These are phyloP conservation scores for Eristalinus sepulchralis DNA, from an alignment of 2,888 invertebrate genomes.

Conservation along the genomic window DNA sequence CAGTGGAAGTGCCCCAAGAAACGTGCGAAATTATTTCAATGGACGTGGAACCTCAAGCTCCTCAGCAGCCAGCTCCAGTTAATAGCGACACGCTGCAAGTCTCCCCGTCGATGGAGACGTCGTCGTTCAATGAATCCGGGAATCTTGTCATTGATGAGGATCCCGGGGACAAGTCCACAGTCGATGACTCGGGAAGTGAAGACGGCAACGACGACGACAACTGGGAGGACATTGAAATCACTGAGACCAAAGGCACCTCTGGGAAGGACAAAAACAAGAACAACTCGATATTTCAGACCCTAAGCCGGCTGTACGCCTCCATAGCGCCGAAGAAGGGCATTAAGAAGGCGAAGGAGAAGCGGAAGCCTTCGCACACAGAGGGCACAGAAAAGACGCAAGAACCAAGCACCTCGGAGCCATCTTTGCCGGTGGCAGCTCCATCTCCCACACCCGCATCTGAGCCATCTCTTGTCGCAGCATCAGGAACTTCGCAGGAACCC, in stretches of 20 bases:
- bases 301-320: slow-evolving; percentile 72
- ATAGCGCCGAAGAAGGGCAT: slow-evolving; percentile 51
- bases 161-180: slow-evolving; percentile 1
- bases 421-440: neutral
- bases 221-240: slow-evolving; percentile 77
- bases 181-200: slow-evolving; percentile 42
- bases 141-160: slow-evolving; percentile 47
- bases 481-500: neutral
- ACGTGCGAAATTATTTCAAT: neutral
- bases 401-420: slow-evolving; percentile 16
- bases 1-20: neutral
- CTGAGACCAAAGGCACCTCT: slow-evolving; percentile 54
- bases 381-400: slow-evolving; percentile 33
- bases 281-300: slow-evolving; percentile 72
- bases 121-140: slow-evolving; percentile 41
- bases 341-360: slow-evolving; percentile 45
- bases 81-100: neutral
- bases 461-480: slow-evolving; percentile 2
- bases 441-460: neutral
- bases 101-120: neutral
- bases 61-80: neutral
- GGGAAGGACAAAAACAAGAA: slow-evolving; percentile 69
- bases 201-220: slow-evolving; percentile 74
- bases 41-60: neutral
- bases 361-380: slow-evolving; percentile 21